These are phyloP conservation scores for Spilogale gracilis DNA, from an alignment of 2,113 vertebrate species.

Conservation along the genomic window DNA sequence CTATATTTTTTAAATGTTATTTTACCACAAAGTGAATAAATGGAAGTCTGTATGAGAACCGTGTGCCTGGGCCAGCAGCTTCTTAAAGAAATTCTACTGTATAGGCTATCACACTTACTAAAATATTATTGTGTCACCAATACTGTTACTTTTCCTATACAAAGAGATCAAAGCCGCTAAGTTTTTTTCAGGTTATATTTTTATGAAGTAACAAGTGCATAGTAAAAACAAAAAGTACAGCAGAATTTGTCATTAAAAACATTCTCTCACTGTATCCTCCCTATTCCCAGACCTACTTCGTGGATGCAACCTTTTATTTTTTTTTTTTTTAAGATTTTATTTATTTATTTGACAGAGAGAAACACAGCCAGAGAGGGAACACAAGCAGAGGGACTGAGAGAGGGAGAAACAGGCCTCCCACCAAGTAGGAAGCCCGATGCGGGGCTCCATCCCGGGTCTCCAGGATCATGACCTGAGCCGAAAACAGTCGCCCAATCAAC, in stretches of 20 bases:
- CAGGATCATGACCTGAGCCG: no score
- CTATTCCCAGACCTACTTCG: conserved; percentile 5
- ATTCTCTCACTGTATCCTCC: not conserved
- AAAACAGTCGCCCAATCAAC: no score
- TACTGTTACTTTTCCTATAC: not conserved
- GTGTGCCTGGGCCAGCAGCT: not conserved
- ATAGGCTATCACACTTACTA: not conserved
- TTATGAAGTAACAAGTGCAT: not conserved
- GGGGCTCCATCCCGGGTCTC: no score
- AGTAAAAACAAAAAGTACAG: not conserved
- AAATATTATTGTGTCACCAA: not conserved
- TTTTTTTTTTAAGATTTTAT: no score
- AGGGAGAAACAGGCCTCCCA: no score
- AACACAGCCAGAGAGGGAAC: no score
- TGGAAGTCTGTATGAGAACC: not conserved
- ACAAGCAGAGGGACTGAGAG: no score
- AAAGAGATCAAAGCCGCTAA: not conserved
- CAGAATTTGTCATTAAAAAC: not conserved
- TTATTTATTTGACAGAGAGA: no score
- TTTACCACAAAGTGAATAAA: not conserved
- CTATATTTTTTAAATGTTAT: not conserved
- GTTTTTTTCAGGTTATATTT: not conserved
- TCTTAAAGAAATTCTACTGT: conserved; percentile 11
- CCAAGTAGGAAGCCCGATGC: no score
- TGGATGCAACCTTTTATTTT: not conserved